Evolutionary conservation across 2,113 vertebrate species (phyloP).

Genomic region (Tupaia tana): DNA sequence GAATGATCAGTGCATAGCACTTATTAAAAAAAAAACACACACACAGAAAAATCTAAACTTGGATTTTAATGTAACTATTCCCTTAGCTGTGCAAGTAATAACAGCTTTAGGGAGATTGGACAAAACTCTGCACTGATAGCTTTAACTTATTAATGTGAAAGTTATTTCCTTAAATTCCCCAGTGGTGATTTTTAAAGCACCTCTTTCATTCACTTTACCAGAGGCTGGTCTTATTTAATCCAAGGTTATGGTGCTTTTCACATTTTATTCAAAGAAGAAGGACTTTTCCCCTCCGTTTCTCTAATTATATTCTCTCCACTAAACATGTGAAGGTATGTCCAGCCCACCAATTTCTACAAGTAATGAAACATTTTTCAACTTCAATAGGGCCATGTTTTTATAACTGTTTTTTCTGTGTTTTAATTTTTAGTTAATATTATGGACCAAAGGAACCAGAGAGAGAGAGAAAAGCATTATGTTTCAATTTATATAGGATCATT

Average conservation of each 20-base stretch:
- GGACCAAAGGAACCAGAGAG: background rate
- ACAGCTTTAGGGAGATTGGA: conserved; percentile 53
- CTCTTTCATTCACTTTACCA: conserved; percentile 54
- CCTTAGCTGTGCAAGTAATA: background rate
- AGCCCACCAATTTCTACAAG: background rate
- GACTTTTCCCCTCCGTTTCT: conserved; percentile 20
- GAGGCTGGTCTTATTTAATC: conserved; percentile 55
- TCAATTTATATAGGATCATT: background rate
- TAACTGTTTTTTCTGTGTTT: background rate
- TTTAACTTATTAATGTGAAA: conserved; percentile 69
- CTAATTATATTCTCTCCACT: conserved; percentile 62
- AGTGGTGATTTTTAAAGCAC: conserved; percentile 58
- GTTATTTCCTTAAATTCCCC: conserved; percentile 67
- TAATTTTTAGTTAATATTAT: conserved; percentile 19
- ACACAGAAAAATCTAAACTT: conserved; percentile 48
- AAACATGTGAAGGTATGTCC: background rate
- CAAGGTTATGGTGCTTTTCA: conserved; percentile 43
- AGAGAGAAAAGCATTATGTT: background rate
- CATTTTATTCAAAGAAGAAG: conserved; percentile 62
- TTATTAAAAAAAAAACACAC: background rate
- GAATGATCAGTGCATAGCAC: conserved; percentile 32
- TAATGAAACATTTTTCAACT: background rate
- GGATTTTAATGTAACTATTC: conserved; percentile 60
- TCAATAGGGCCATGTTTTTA: background rate
- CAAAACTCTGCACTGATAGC: conserved; percentile 38